phyloP scores from a whole-genome alignment of 1,140 invertebrate species.

The Caenorhabditis latens region DNA sequence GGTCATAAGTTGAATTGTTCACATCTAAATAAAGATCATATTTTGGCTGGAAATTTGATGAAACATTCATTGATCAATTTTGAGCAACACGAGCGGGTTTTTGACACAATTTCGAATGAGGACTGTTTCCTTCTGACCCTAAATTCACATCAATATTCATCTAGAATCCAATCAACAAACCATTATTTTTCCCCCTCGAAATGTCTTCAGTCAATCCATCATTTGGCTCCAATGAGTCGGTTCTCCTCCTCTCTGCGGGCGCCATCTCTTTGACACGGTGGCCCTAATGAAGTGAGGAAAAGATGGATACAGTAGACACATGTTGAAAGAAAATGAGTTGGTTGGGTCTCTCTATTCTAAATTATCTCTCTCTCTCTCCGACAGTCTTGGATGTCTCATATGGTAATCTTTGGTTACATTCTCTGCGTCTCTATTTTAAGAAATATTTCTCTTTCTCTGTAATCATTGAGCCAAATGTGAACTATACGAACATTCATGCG shows the following conservation, averaged over 20 bases:
- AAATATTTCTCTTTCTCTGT: neutral
- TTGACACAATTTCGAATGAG: no score
- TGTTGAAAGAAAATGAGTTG: neutral
- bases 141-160: neutral
- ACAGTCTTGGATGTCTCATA: neutral
- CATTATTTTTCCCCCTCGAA: neutral
- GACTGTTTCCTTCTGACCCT: neutral
- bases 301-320: neutral
- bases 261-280: constrained; percentile 13
- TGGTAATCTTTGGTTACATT: neutral
- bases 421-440: neutral
- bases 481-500: neutral
- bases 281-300: constrained; percentile 20
- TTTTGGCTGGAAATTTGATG: no score
- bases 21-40: no score
- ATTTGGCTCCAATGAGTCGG: constrained; percentile 28
- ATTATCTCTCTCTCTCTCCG: neutral
- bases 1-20: no score
- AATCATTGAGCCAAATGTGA: neutral
- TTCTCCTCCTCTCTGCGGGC: neutral
- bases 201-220: constrained; percentile 23
- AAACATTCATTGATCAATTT: no score
- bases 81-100: no score
- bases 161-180: neutral
- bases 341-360: neutral